Base-by-base conservation (phyloP, 2,113 vertebrate species). In the Neolamprologus kungweensis region DNA sequence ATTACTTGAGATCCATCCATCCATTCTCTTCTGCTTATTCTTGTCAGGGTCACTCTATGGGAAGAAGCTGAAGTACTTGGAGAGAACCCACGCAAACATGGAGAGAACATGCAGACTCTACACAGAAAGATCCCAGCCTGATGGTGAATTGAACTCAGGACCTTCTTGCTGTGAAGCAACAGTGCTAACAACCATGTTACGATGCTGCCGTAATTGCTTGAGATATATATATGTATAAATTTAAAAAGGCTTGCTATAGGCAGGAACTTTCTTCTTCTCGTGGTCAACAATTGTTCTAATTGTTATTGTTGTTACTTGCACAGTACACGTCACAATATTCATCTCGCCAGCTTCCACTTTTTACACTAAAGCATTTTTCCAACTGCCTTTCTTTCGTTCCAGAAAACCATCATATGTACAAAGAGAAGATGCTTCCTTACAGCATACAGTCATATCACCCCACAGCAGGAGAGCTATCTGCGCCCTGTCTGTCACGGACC, bases 401-500 rank as follows among this genome's bases (percentile, higher is more conserved):
- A 82, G 68, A 85, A 57, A 73, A 40, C 5, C 8, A 1, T 78
- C 85, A 81, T 87, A 90, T 87, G 82, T 81, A 87, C 71, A 26
- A 73, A 84, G 65, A 92, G 63, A 84, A 78, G 80, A 90, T 85
- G 35, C 90, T 90, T 75, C 80, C 87, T 88, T n/a, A 14, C 53
- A 51, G 75, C 80, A 88, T 68, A 60, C 80, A 87, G 58, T 75
- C 79, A 86, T 90, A 89, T 91, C 87, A 84, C 58, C 55, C 79
- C 92, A 42, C 89, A 92, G 84, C 82, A 85, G 87, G 92, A 33
- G 80, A 83, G 53, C 65, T 84, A 79, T 81, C 68, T 78, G 55
- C 13, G 78, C 63, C 40, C 80, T 83, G 83, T 88, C 42, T 90
- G 26, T 31, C 26, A 60, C 2, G 2, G 14, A 58, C 55, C 55